Evolutionary conservation across 2,113 vertebrate genomes (phyloP).

Genomic region (Eira barbara): DNA sequence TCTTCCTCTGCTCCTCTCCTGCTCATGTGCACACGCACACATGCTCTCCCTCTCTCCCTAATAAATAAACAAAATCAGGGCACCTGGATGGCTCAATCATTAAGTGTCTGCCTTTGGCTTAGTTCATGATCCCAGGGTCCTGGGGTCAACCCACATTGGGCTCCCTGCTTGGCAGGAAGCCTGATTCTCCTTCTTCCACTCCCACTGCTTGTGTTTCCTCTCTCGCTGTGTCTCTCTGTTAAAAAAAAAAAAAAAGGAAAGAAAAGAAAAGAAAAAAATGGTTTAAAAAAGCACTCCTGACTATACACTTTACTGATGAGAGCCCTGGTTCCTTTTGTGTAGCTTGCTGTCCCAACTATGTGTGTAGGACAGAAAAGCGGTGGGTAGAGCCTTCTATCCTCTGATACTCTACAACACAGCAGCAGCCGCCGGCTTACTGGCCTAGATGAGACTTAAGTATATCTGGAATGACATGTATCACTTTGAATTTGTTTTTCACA

Average conservation of each 20-base stretch:
- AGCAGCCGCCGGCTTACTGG: accelerated
- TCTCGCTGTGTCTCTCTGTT: too few relatives aligned
- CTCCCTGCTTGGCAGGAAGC: too few relatives aligned
- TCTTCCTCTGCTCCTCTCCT: not conserved
- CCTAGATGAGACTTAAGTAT: not conserved
- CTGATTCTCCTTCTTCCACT: too few relatives aligned
- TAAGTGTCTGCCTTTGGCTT: too few relatives aligned
- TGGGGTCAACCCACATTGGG: too few relatives aligned
- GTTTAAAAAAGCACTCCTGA: not conserved
- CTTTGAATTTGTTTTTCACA: not conserved
- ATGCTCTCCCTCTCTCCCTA: not conserved
- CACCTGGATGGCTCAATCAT: too few relatives aligned
- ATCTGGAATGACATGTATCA: not conserved
- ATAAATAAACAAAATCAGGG: not conserved
- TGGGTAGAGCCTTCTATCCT: not conserved
- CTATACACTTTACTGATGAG: not conserved
- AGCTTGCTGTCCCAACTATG: not conserved
- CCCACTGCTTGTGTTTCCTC: too few relatives aligned
- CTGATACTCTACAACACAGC: not conserved
- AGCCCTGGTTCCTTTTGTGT: not conserved
- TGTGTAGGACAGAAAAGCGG: not conserved
- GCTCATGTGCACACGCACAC: too few relatives aligned
- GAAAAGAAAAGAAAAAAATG: too few relatives aligned
- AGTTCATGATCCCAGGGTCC: too few relatives aligned
- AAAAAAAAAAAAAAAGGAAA: too few relatives aligned